These are phyloP conservation scores for Pyrocephalus nanus DNA, from an alignment of 2,797 vertebrate species.

Conservation along the genomic window DNA sequence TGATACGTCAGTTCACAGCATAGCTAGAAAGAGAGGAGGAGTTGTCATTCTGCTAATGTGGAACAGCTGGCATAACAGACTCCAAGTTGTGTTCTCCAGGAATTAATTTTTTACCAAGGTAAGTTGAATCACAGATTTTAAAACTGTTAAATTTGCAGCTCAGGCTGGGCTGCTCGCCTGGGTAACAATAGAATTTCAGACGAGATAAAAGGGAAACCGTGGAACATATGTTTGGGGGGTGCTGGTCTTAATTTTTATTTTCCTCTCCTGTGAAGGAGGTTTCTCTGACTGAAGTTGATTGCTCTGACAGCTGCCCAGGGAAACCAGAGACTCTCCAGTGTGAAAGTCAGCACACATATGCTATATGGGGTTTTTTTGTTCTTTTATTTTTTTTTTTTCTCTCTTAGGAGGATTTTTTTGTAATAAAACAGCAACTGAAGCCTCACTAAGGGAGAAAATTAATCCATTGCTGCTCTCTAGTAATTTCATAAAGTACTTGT, in stretches of 20 bases:
- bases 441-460: not conserved
- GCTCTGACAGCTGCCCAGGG: not conserved
- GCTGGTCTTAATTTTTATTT: not conserved
- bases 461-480: not conserved
- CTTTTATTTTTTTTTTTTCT: not conserved
- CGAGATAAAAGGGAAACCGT: not conserved
- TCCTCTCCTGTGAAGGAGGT: not conserved
- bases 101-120: slow-evolving; percentile 14
- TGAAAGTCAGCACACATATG: not conserved
- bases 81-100: slow-evolving; percentile 46
- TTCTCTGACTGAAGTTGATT: not conserved
- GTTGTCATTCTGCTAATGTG: slow-evolving; percentile 42
- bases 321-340: not conserved
- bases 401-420: slow-evolving; percentile 11
- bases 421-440: slow-evolving; percentile 32
- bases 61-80: slow-evolving; percentile 63
- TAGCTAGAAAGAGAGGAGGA: slow-evolving; percentile 27
- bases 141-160: not conserved
- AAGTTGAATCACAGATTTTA: not conserved
- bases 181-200: not conserved
- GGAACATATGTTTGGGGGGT: not conserved
- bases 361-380: not conserved
- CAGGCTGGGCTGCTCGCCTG: not conserved
- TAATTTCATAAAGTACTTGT: not conserved
- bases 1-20: not conserved